Evolutionary conservation across 2,113 vertebrate species (phyloP).

Genomic region (Conger conger): DNA sequence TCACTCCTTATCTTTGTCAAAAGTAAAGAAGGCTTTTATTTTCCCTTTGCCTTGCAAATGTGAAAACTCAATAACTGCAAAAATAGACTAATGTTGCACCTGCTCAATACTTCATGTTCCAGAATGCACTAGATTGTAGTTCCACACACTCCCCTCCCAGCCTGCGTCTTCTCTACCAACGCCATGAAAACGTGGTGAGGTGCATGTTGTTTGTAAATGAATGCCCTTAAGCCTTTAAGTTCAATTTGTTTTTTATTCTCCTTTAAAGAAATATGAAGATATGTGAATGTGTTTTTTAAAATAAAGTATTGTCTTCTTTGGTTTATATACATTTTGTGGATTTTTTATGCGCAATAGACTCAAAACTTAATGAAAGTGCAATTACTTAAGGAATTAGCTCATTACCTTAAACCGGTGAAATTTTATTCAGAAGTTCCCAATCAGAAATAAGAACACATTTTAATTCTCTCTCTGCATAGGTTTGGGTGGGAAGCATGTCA

Average conservation of each 20-base stretch:
- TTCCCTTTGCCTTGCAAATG: background rate
- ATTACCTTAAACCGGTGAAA: background rate
- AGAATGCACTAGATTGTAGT: slow-evolving; percentile 19
- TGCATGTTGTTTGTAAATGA: slow-evolving; percentile 61
- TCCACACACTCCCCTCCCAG: background rate
- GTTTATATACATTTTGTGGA: background rate
- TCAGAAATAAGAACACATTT: background rate
- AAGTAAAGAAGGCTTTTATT: background rate
- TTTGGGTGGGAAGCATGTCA: too few species aligned
- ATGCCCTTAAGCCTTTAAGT: slow-evolving; percentile 44
- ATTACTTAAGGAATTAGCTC: too few species aligned
- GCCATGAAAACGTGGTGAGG: slow-evolving; percentile 38
- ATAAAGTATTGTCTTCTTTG: slow-evolving; percentile 24
- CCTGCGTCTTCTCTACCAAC: slow-evolving; percentile 21
- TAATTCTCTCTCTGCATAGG: too few species aligned
- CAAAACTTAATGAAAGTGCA: background rate
- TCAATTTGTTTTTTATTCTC: slow-evolving; percentile 37
- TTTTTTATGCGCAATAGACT: background rate
- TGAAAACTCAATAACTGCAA: background rate
- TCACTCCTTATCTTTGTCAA: background rate
- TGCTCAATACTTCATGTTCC: background rate
- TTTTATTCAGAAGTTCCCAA: background rate
- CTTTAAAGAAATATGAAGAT: slow-evolving; percentile 25
- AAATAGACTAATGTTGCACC: background rate
- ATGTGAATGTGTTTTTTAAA: slow-evolving; percentile 18